Conservation (phyloP, 1,140 invertebrate genomes). For the Delia radicum region DNA sequence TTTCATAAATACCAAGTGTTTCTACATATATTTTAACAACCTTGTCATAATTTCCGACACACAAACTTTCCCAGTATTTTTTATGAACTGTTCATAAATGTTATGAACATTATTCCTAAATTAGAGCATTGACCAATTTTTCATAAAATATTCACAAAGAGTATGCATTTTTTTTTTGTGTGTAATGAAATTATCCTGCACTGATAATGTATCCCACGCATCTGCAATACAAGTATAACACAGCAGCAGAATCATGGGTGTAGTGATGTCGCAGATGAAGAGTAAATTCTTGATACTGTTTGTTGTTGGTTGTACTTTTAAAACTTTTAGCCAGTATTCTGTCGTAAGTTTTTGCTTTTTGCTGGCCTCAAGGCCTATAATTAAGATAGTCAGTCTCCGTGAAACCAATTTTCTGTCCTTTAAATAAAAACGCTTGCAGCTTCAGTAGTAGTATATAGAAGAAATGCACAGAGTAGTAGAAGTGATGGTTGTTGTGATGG, state of each 20-base stretch:
- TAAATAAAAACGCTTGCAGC: conserved; percentile 28
- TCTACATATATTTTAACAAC: too few species aligned
- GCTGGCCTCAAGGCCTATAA: conserved; percentile 29
- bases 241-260: conserved; percentile 4
- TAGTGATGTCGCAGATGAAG: conserved; percentile 16
- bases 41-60: too few species aligned
- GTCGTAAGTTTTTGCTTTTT: background rate
- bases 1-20: too few species aligned
- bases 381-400: conserved; percentile 32
- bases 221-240: background rate
- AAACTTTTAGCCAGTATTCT: conserved; percentile 3
- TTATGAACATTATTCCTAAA: too few species aligned
- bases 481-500: background rate
- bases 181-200: too few species aligned
- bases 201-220: background rate
- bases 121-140: too few species aligned
- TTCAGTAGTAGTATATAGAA: background rate
- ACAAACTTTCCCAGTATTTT: too few species aligned
- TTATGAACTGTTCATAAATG: too few species aligned
- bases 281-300: conserved; percentile 12
- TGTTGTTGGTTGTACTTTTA: background rate
- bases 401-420: conserved; percentile 33
- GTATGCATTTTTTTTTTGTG: too few species aligned
- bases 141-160: too few species aligned
- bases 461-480: background rate